Conservation (phyloP, 2,113 vertebrate species). For the Hoplias malabaricus region DNA sequence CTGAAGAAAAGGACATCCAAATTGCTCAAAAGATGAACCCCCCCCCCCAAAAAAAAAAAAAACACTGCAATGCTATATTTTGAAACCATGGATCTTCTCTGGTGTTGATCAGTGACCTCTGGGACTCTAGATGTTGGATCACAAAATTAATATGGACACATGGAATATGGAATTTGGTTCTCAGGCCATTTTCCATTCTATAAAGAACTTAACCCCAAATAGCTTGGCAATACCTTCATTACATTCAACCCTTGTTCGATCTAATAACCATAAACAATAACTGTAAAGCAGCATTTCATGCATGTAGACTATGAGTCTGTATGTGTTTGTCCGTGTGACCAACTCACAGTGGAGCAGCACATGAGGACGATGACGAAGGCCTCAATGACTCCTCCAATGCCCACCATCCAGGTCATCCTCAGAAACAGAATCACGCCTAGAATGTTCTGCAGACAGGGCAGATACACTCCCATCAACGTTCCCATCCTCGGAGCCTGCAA, state of each 20-base stretch:
- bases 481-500: slow-evolving; percentile 90
- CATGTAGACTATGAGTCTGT: background rate
- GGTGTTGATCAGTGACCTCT: background rate
- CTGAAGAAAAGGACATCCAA: slow-evolving; percentile 3
- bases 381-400: slow-evolving; percentile 91
- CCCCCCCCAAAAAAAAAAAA: no score
- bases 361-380: slow-evolving; percentile 94
- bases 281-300: background rate
- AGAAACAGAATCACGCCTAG: slow-evolving; percentile 98
- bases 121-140: no score
- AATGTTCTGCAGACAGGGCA: slow-evolving; percentile 98
- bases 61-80: background rate
- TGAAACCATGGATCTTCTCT: no score
- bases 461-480: slow-evolving; percentile 97
- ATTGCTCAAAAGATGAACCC: background rate
- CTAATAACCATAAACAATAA: no score
- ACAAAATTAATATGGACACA: background rate
- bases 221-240: no score
- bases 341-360: slow-evolving; percentile 92
- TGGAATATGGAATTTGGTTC: no score
- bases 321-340: background rate
- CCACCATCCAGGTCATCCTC: slow-evolving; percentile 97
- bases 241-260: no score
- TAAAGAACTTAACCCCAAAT: no score
- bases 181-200: no score